These are phyloP conservation scores for Ornithoptera alexandrae DNA, from an alignment of 2,888 invertebrate genomes.

Conservation along the genomic window DNA sequence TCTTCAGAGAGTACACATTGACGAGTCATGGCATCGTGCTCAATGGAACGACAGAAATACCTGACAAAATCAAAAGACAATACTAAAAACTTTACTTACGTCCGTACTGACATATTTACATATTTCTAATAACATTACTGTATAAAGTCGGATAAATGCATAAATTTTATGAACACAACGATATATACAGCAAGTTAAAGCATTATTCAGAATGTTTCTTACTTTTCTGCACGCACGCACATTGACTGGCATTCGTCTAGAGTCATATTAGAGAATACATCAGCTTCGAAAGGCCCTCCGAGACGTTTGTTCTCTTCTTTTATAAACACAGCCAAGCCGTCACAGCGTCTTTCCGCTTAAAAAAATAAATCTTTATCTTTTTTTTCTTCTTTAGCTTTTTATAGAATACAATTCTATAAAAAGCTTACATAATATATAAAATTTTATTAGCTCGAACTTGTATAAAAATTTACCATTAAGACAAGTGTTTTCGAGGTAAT, in stretches of 20 bases:
- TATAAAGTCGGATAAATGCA: no score
- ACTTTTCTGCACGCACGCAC: conserved; percentile 93
- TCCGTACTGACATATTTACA: neutral
- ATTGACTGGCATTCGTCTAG: conserved; percentile 93
- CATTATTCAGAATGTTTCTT: conserved; percentile 43
- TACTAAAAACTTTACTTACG: no score
- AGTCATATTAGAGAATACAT: conserved; percentile 91
- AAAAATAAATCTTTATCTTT: conserved; percentile 17
- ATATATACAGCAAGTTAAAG: neutral
- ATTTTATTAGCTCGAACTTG: neutral
- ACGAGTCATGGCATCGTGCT: conserved; percentile 92
- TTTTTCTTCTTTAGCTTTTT: no score
- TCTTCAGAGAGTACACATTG: conserved; percentile 95
- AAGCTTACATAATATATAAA: neutral
- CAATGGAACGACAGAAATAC: conserved; percentile 92
- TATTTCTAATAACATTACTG: neutral
- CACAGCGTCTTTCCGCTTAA: conserved; percentile 90
- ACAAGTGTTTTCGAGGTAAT: conserved; percentile 95
- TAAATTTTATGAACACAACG: no score
- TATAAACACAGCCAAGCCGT: conserved; percentile 91
- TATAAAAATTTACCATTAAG: conserved; percentile 84
- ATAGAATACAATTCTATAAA: no score
- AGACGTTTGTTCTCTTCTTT: conserved; percentile 94
- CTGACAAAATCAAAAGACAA: conserved; percentile 54
- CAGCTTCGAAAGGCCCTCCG: conserved; percentile 93